These are phyloP conservation scores for Pachyrhynchus sulphureomaculatus DNA, from an alignment of 1,140 invertebrate genomes.

Conservation along the genomic window DNA sequence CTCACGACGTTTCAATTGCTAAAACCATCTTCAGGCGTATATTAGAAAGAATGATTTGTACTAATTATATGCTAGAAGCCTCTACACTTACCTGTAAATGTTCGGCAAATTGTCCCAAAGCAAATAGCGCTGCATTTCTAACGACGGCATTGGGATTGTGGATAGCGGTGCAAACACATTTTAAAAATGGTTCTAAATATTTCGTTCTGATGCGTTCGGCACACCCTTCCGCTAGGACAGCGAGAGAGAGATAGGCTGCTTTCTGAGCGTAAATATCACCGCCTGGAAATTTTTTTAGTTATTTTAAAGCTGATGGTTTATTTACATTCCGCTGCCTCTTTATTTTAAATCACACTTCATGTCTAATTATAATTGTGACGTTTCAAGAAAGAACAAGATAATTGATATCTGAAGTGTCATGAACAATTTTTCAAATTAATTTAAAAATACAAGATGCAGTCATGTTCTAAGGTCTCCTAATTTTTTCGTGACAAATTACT, in stretches of 20 bases:
- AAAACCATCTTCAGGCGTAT: too few species aligned
- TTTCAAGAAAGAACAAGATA: too few species aligned
- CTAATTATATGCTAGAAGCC: too few species aligned
- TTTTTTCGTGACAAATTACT: too few species aligned
- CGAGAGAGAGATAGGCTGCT: slow-evolving; percentile 72
- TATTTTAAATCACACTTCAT: too few species aligned
- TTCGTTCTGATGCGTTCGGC: slow-evolving; percentile 72
- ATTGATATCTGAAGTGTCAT: too few species aligned
- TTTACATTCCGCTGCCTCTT: neutral
- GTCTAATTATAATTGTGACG: too few species aligned
- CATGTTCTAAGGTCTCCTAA: too few species aligned
- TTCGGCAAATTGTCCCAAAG: slow-evolving; percentile 81
- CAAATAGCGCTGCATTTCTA: slow-evolving; percentile 75
- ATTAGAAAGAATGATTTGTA: too few species aligned
- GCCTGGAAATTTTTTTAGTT: slow-evolving; percentile 39
- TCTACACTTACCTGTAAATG: slow-evolving; percentile 73
- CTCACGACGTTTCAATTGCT: too few species aligned
- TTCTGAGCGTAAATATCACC: slow-evolving; percentile 62
- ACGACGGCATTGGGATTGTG: slow-evolving; percentile 62
- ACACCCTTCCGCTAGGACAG: slow-evolving; percentile 79
- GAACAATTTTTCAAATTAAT: too few species aligned
- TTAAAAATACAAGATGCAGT: too few species aligned
- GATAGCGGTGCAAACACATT: slow-evolving; percentile 71
- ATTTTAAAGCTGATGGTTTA: neutral
- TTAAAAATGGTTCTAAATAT: slow-evolving; percentile 69